Base-by-base conservation (phyloP, 1,140 invertebrate species). In the Drosophila dunni region DNA sequence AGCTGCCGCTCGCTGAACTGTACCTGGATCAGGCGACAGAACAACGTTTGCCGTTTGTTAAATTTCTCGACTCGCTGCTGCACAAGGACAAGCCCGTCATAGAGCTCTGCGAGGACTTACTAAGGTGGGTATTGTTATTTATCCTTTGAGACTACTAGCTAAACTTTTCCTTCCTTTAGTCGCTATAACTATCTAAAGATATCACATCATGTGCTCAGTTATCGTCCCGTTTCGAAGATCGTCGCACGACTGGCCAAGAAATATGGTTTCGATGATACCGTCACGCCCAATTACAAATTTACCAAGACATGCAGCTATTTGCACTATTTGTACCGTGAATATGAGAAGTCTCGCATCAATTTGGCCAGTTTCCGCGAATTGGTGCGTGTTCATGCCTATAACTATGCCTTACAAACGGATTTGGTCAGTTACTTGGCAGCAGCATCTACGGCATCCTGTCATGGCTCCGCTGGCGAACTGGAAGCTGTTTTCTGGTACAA, bases 291-390 rank as follows among this genome's bases (percentile, higher is more conserved):
- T 81, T 92, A 95, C 34, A 94, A 94, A 67, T 93, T 93, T 67
- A 94, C 94, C 74, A 93, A 94, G 70, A 94, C 93, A 20, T 93
- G 93, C 91, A 94, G 95, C 54, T 94, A 94, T 60, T 71, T 96
- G n/a, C 93, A 94, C 10, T 96, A 95, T 88, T 89, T 96, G 11
- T 92, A 94, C 68, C 94, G 94, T 63, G 93, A 94, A 65, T 96
- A 94, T 76, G 91, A 92, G 38, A 94, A 95, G 65, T 92, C 93
- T 38, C 93, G 91, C 73, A 93, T 95, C 60, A 94, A 94, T 94
- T 92, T 92, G 56, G 79, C 75, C 13, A 94, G 95, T 76, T 96
- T 94, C 93, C 93, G 94, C 71, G 95, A 96, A 91, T 94, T 96
- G 93, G 93, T 94, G 0, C 93, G 93, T 69, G 94, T 96, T 66